A percentile compares a stretch with the other conserved stretches of the same genome.
Conservation (phyloP, 2,797 vertebrate species). For the Sylvia borin region DNA sequence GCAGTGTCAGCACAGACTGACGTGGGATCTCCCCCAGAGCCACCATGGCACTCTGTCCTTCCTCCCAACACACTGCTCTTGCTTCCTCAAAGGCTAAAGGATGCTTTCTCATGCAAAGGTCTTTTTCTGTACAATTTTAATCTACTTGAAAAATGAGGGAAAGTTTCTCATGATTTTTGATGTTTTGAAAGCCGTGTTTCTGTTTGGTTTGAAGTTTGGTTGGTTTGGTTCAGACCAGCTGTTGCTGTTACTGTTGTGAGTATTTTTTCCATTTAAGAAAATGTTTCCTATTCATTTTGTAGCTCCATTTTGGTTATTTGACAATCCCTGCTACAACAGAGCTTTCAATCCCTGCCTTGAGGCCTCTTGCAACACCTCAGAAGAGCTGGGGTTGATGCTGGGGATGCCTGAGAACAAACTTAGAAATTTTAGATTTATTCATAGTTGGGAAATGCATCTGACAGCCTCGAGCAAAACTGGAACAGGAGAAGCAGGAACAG, state of each 20-base stretch:
- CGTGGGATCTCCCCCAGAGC: accelerated
- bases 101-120: not conserved
- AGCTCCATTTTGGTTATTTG: not conserved
- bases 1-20: not conserved
- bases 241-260: not conserved
- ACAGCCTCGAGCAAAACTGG: not conserved
- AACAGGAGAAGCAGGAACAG: not conserved
- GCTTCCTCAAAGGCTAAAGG: not conserved
- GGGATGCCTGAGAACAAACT: not conserved
- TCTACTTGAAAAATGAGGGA: not conserved
- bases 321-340: not conserved
- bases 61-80: not conserved
- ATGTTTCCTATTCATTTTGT: not conserved
- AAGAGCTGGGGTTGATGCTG: not conserved
- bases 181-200: not conserved
- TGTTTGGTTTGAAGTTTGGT: not conserved
- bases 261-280: not conserved
- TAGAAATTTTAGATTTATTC: not conserved
- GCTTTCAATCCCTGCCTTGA: not conserved
- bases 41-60: accelerated
- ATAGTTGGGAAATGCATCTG: not conserved
- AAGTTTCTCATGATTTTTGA: accelerated
- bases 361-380: not conserved
- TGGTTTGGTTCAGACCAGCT: not conserved
- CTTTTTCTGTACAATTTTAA: not conserved